Base-by-base conservation (phyloP, 2,888 invertebrate species). In the Rhodophaea formosa region DNA sequence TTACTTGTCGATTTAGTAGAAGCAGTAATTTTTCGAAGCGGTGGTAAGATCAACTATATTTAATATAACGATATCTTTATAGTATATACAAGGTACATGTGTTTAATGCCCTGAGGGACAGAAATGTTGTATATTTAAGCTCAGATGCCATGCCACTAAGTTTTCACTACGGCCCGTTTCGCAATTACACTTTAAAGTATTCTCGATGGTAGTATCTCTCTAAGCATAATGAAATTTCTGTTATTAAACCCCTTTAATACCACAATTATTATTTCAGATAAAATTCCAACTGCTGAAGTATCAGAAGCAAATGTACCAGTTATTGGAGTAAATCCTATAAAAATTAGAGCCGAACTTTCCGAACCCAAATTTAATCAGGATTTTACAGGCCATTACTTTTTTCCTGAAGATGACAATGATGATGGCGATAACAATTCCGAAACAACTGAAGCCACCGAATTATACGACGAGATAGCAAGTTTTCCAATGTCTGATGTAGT, bases 321-420 rank as follows among this genome's bases (percentile, higher is more conserved):
- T 49, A 59, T 69, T 15, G 72, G 75, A 39, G 75, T 84, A 3
- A 80, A 67, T 58, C 82, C 86, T 8, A 64, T 88, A 3, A 84
- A 78, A 74, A 77, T 89, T 39, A 84, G 84, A 67, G 85, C 88
- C n/a, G 84, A 87, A 67, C 61, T 86, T 17, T 80, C 82, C 16
- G 77, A 82, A 75, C 61, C 82, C 1, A 78, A 74, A 62, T 62
- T 66, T 54, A 88, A 88, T 66, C 63, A 70, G 29, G 84, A 88
- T 53, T 86, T 86, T 59, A 84, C 87, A 30, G 90, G 90, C 1
- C 88, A 90, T 69, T 89, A 84, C 58, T 91, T 91, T 68, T 89
- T 90, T 59, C 90, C 90, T 53, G 89, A 89, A 75, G 88, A 88
- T 51, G 88, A 88, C 46, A 67, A 88, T 51, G 68, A 72, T n/a